Conservation (phyloP, 2,113 vertebrate genomes). For the Noturus placidus region DNA sequence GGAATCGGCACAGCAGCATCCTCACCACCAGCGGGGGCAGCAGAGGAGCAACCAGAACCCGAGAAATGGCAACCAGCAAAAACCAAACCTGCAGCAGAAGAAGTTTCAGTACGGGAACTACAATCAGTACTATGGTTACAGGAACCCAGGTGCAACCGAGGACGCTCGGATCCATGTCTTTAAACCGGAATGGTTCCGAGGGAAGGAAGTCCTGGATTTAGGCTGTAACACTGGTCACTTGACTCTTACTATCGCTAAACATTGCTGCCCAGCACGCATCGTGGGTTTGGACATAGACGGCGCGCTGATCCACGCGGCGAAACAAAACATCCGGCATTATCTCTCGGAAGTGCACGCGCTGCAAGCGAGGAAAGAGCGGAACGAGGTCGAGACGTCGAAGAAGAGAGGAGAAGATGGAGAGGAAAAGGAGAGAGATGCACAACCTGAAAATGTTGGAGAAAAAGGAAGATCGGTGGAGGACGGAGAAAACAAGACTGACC, state of each 20-base stretch:
- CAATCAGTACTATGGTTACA: slow-evolving; percentile 90
- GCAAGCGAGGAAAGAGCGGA: slow-evolving; percentile 57
- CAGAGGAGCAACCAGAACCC: slow-evolving; percentile 40
- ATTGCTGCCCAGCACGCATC: slow-evolving; percentile 77
- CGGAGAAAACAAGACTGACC: slow-evolving; percentile 47
- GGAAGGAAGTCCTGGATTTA: slow-evolving; percentile 84
- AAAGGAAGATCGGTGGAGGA: slow-evolving; percentile 51
- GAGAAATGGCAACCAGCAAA: slow-evolving; percentile 15
- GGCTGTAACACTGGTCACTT: slow-evolving; percentile 91
- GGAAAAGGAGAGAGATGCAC: slow-evolving; percentile 29
- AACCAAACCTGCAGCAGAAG: slow-evolving; percentile 54
- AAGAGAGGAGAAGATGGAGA: background rate
- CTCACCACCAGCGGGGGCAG: slow-evolving; percentile 18
- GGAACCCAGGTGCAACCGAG: slow-evolving; percentile 82
- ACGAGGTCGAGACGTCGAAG: slow-evolving; percentile 41
- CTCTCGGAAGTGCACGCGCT: slow-evolving; percentile 78
- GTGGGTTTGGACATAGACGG: slow-evolving; percentile 88
- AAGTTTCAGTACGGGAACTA: slow-evolving; percentile 93
- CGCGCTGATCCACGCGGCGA: slow-evolving; percentile 78
- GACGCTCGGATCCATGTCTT: slow-evolving; percentile 78
- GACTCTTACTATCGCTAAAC: slow-evolving; percentile 84
- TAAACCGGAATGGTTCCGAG: slow-evolving; percentile 84
- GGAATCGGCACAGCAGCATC: slow-evolving; percentile 42
- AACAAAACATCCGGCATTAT: slow-evolving; percentile 90
- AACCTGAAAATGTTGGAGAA: background rate